phyloP scores from a whole-genome alignment of 1,140 invertebrate genomes.

The Nebria ingens region DNA sequence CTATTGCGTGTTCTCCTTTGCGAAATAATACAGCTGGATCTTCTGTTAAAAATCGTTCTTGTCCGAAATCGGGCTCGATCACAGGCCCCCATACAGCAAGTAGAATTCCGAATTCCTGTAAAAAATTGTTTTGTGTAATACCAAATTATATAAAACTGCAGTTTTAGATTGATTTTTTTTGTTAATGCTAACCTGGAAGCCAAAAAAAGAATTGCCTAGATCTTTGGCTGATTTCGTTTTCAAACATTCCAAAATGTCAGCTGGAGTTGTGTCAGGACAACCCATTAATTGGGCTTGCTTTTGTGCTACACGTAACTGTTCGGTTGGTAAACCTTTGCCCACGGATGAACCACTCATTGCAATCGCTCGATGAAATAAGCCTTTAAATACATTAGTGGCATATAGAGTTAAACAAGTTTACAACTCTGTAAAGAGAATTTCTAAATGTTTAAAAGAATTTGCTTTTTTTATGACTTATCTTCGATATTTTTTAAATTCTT shows the following conservation, averaged over 20 bases:
- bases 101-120: constrained; percentile 48
- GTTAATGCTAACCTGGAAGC: too few relatives aligned
- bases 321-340: constrained; percentile 36
- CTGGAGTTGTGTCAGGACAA: constrained; percentile 44
- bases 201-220: background rate
- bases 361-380: constrained; percentile 44
- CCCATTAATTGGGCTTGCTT: constrained; percentile 51
- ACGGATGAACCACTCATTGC: constrained; percentile 51
- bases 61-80: constrained; percentile 54
- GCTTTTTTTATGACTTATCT: too few relatives aligned
- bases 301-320: constrained; percentile 45
- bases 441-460: constrained; percentile 4
- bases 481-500: too few relatives aligned
- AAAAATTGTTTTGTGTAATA: constrained; percentile 14
- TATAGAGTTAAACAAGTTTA: background rate
- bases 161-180: too few relatives aligned
- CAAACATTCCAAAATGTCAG: constrained; percentile 47
- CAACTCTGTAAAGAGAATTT: too few relatives aligned
- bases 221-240: constrained; percentile 26
- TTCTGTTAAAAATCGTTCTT: constrained; percentile 51
- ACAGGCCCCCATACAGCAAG: constrained; percentile 52
- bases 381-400: constrained; percentile 14
- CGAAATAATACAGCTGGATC: constrained; percentile 47
- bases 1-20: constrained; percentile 46
- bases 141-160: too few relatives aligned